These are phyloP conservation scores for Streblospio benedicti DNA, from an alignment of 1,140 invertebrate genomes.

Conservation along the genomic window DNA sequence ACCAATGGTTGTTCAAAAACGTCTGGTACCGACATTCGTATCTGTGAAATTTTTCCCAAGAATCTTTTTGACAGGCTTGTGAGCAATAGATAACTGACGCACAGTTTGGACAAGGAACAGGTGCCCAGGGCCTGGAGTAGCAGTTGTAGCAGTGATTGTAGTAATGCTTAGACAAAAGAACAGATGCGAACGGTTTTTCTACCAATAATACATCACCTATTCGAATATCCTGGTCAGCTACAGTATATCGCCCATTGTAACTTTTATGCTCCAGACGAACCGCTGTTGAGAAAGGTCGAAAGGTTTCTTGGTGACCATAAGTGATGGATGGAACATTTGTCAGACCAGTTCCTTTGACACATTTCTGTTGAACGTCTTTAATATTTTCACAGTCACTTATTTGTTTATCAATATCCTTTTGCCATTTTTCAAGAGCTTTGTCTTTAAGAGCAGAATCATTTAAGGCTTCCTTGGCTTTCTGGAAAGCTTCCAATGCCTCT, in stretches of 20 bases:
- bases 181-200: conserved; percentile 66
- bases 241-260: conserved; percentile 56
- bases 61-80: conserved; percentile 60
- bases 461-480: conserved; percentile 57
- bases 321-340: background rate
- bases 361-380: background rate
- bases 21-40: conserved; percentile 71
- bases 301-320: background rate
- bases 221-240: conserved; percentile 63
- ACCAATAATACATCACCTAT: conserved; percentile 67
- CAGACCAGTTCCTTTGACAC: background rate
- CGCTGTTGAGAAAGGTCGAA: conserved; percentile 19
- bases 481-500: conserved; percentile 27
- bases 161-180: conserved; percentile 59
- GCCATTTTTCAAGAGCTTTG: conserved; percentile 58
- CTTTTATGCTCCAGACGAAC: conserved; percentile 29
- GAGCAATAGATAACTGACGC: conserved; percentile 59
- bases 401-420: conserved; percentile 57
- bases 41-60: conserved; percentile 62
- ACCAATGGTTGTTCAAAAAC: conserved; percentile 59
- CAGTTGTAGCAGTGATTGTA: conserved; percentile 75
- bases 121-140: conserved; percentile 55
- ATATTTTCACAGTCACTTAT: background rate
- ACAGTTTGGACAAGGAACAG: conserved; percentile 68
- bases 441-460: conserved; percentile 57